Evolutionary conservation across 2,113 vertebrate genomes (phyloP).

Genomic region (Clarias gariepinus): DNA sequence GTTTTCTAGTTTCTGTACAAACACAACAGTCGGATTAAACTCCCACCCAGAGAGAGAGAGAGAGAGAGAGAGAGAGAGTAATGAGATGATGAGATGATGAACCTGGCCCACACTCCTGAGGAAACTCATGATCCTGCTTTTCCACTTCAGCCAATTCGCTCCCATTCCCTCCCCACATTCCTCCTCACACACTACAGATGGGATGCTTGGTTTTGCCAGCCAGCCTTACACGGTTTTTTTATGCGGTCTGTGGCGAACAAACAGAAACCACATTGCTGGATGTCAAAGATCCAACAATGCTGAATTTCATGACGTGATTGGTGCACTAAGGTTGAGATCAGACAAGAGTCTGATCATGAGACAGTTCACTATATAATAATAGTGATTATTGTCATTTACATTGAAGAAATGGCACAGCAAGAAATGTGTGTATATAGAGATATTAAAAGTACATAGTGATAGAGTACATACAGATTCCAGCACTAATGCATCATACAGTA

Average conservation of each 20-base stretch:
- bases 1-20: not conserved
- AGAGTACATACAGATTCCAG: not conserved
- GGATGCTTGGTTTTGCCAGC: slow-evolving; percentile 11
- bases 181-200: slow-evolving; percentile 28
- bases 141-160: slow-evolving; percentile 20
- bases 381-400: not conserved
- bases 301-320: not conserved
- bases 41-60: not conserved
- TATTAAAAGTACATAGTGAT: not conserved
- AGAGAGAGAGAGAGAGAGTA: slow-evolving; percentile 1
- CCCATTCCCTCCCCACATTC: slow-evolving; percentile 17
- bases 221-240: not conserved
- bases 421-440: not conserved
- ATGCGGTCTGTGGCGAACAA: not conserved
- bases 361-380: not conserved
- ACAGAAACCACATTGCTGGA: not conserved
- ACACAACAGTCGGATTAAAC: slow-evolving; percentile 20
- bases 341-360: not conserved
- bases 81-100: slow-evolving; percentile 35
- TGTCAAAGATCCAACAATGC: not conserved
- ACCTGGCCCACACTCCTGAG: slow-evolving; percentile 28
- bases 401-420: no score
- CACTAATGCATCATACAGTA: not conserved
- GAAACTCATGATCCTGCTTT: slow-evolving; percentile 22
- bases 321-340: not conserved